Evolutionary conservation across 2,888 invertebrate genomes (phyloP).

Genomic region (Phorcus lineatus): DNA sequence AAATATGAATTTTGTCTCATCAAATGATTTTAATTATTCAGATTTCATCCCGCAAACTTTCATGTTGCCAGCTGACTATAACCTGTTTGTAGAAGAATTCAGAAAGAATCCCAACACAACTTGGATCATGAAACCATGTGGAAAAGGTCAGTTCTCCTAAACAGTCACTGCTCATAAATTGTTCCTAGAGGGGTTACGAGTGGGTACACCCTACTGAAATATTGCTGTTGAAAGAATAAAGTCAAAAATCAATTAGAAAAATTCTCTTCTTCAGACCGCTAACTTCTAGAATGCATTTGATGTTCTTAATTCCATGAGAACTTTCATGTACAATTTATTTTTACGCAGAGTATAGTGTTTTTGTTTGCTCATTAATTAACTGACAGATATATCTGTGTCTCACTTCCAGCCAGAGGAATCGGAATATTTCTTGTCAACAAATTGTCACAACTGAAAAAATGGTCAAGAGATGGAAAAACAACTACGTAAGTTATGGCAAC

Average conservation of each 20-base stretch:
- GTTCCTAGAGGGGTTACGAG: too few relatives aligned
- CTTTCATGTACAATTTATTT: too few relatives aligned
- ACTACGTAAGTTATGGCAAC: slow-evolving; percentile 65
- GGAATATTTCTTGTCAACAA: slow-evolving; percentile 96
- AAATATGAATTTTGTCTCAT: too few relatives aligned
- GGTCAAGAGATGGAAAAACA: slow-evolving; percentile 76
- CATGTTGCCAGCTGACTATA: slow-evolving; percentile 95
- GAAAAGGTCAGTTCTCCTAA: slow-evolving; percentile 80
- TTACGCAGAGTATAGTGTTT: too few relatives aligned
- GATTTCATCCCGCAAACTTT: slow-evolving; percentile 96
- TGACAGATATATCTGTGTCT: not conserved
- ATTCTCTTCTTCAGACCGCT: not conserved
- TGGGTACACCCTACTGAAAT: too few relatives aligned
- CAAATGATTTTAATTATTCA: too few relatives aligned
- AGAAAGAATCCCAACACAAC: slow-evolving; percentile 94
- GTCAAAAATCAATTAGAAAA: not conserved
- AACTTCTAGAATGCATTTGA: not conserved
- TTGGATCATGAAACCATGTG: slow-evolving; percentile 98
- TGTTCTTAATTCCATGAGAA: not conserved
- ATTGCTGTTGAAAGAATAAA: not conserved
- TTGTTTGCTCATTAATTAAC: not conserved
- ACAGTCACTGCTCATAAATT: too few relatives aligned
- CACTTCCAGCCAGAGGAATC: slow-evolving; percentile 79
- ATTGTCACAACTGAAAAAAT: slow-evolving; percentile 89
- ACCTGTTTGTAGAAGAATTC: slow-evolving; percentile 97